Evolutionary conservation across 2,797 vertebrate genomes (phyloP).

Genomic region (Chaetodon trifasciatus): DNA sequence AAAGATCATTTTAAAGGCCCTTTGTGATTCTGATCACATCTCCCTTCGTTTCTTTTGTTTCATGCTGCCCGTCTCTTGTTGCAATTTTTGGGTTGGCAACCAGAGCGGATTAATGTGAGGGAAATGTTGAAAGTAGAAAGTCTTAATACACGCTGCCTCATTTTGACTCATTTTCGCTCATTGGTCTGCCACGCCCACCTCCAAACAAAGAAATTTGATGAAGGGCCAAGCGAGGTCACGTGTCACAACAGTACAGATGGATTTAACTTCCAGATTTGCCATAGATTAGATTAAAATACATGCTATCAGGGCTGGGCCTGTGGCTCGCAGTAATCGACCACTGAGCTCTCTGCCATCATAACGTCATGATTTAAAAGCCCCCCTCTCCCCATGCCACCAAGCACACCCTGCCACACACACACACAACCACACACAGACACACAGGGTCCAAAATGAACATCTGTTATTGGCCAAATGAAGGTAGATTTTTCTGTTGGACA

Average conservation of each 20-base stretch:
- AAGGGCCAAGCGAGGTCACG: not conserved
- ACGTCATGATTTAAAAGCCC: too few relatives aligned
- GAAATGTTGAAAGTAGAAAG: not conserved
- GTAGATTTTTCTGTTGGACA: not conserved
- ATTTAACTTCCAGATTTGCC: not conserved
- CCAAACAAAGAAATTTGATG: not conserved
- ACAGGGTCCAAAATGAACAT: not conserved
- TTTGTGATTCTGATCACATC: constrained; percentile 33
- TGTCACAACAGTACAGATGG: not conserved
- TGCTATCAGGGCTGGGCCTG: not conserved
- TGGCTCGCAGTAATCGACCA: not conserved
- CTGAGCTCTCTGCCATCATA: not conserved
- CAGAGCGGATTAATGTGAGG: not conserved
- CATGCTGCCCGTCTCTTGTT: not conserved
- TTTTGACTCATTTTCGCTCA: not conserved
- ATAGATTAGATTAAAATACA: not conserved
- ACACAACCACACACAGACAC: not conserved
- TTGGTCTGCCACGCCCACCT: not conserved
- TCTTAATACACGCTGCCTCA: not conserved
- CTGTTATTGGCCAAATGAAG: not conserved
- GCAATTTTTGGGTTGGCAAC: not conserved
- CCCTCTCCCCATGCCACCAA: too few relatives aligned
- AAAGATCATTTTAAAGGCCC: not conserved
- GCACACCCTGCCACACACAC: too few relatives aligned
- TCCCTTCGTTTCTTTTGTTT: constrained; percentile 13